Evolutionary conservation across 2,888 invertebrate species (phyloP), one percentile per base, ranked within the genome.

Genomic region (Zootermopsis nevadensis): DNA sequence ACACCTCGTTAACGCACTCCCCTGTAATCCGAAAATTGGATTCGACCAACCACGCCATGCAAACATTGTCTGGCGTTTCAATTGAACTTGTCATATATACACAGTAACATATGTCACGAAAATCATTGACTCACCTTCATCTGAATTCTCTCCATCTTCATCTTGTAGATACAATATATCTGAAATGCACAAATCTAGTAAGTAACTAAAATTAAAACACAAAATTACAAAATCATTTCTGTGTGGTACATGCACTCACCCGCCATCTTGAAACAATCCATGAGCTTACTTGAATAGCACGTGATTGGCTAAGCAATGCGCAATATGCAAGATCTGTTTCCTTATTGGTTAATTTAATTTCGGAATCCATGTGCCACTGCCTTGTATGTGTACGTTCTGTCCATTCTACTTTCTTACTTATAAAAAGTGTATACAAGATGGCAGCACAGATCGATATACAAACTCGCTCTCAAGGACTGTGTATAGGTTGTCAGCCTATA

Each of bases 231-330:
- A 80, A 74, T 33, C 27, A 79, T 55, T 24, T 33, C 35, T 22
- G 10, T 80, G 19, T n/a, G 24, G n/a, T 24, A 24, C n/a, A 30
- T 24, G 72, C 76, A 84, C 84, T 84, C 82, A 84, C 84, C 84
- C 81, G 84, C 84, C 84, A 84, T 84, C 84, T 84, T 84, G 83
- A 83, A 84, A 84, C 84, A 84, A 83, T 83, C 69, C 24, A 81
- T 67, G n/a, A 69, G 79, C 53, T 79, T 83, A 33, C 42, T 33
- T 79, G 31, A n/a, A 38, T 66, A 33, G 48, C 82, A 83, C 79
- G 82, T 83, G 82, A 83, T 83, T 82, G 82, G 82, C 42, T 42
- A 79, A 60, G 42, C 38, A 66, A 66, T 80, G 80, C 80, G 80
- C 35, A 80, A 42, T 67, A 80, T 79, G 55, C 27, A 22, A 79